Base-by-base conservation (phyloP, 2,888 invertebrate genomes). In the Oscheius myriophilus region DNA sequence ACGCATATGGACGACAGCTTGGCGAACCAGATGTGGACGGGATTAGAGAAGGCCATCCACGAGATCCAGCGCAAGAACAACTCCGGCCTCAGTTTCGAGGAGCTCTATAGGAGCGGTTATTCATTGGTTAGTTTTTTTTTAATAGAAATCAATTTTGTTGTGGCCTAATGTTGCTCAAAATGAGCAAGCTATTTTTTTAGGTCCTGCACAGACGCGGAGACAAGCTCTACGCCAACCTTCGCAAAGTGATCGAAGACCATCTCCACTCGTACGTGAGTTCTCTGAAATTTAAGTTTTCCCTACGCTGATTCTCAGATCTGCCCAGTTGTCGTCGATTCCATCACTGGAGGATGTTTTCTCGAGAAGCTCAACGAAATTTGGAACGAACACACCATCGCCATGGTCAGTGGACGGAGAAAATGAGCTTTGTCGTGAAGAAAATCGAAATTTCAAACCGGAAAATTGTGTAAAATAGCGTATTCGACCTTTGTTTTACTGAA, bases 11-110 rank as follows among this genome's bases (percentile, higher is more conserved):
- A 99, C 90, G 97, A 97, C 87, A 95, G 95, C 89, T 97, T 95
- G 90, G 96, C 95, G 83, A 93, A 96, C 87, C 94, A 92, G 86
- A 83, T 73, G 7, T 99, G 98, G 98, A 91, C 92, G 76, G 90
- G 96, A 86, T 89, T 99, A 62, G 96, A 96, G 89, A 96, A 93
- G 91, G 98, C 98, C 72, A 98, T 99, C 86, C 88, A 97, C 88
- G 98, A 99, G 89, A 99, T 99, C 84, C 98, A 97, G 89, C 95
- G 96, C 90, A 99, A 99, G 89, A 99, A 99, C 89, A 99, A 99
- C 89, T 96, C 96, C 69, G 98, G 98, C 3, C 91, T 99, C 49
- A 97, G 96, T 84, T 99, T 99, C 89, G 98, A 99, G 89, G 98
- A 99, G 88, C 90, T 99, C 3, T 99, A 99, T 89, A 91, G 98